Evolutionary conservation across 1,140 invertebrate genomes (phyloP).

Genomic region (Eufriesea mexicana): DNA sequence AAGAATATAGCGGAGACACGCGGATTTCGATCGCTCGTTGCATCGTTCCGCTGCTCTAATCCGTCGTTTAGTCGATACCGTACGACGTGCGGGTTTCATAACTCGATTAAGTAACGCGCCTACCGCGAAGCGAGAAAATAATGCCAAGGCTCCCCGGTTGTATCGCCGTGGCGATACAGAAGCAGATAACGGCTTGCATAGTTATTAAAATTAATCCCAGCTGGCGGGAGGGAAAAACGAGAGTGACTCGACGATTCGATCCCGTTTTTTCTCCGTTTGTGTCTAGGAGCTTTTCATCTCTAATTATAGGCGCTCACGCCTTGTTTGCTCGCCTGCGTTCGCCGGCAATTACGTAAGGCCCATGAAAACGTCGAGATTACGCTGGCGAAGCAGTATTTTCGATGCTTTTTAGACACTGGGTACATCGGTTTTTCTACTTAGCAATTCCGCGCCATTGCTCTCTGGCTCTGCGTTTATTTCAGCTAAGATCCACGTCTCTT

Average conservation of each 20-base stretch:
- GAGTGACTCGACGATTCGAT: neutral
- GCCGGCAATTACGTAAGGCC: neutral
- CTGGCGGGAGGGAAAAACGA: neutral
- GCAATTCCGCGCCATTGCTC: too few species aligned
- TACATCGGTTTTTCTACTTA: too few species aligned
- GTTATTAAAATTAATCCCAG: constrained; percentile 50
- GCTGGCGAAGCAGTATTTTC: too few species aligned
- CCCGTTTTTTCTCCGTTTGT: neutral
- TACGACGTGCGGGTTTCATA: constrained; percentile 65
- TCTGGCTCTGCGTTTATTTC: too few species aligned
- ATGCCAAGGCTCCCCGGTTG: constrained; percentile 71
- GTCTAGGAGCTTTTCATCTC: neutral
- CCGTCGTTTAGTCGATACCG: constrained; percentile 46
- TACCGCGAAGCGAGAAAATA: constrained; percentile 70
- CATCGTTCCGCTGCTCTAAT: constrained; percentile 23
- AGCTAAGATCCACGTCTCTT: too few species aligned
- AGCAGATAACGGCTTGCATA: constrained; percentile 43
- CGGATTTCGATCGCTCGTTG: constrained; percentile 22
- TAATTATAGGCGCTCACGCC: neutral
- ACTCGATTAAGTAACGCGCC: constrained; percentile 71
- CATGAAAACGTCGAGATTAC: too few species aligned
- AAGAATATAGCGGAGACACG: too few species aligned
- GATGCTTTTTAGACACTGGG: too few species aligned
- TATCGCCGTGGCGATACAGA: constrained; percentile 33
- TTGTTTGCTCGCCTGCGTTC: neutral